Evolutionary conservation across 2,113 vertebrate genomes (phyloP), one percentile per base, ranked within the genome.

Genomic region (Cynoglossus semilaevis): DNA sequence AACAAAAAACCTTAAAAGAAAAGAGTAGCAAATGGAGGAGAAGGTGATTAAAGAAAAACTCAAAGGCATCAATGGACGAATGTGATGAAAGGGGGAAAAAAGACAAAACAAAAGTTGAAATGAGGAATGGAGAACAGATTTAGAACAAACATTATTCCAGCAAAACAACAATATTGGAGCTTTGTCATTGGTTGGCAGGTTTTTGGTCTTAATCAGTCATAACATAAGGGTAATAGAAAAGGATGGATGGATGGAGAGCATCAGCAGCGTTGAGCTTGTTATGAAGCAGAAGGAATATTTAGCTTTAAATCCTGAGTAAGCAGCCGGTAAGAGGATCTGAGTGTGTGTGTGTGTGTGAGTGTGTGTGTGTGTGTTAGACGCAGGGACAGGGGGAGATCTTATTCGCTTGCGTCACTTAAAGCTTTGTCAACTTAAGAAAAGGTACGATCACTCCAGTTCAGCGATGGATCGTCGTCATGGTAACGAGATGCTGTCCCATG

Each of bases 241-340:
- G 22, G 15, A 11, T 17, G 1, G 10, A 22, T 16, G n/a, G 18
- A 34, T 29, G 11, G 41, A 17, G 63, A 12, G 46, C 22, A 40
- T 61, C 51, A 45, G 5, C 34, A 17, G 53, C 11, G 52, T 44
- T 74, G 70, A 72, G 74, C 65, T 80, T 46, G 55, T 71, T 59
- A 66, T 51, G 56, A 58, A 70, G 55, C 51, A 57, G 51, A 56
- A 61, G 50, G 72, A 81, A 79, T 70, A 81, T 76, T 85, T 80
- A 75, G 78, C 59, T 57, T 56, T 74, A 74, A 84, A 80, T 84
- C 84, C 81, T 73, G 63, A 22, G 52, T 84, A 83, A 83, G 79
- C 70, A 79, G 72, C 41, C 41, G 11, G 17, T 84, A 86, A 86
- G 76, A 84, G 84, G 84, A 84, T 86, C 41, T 37, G 51, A 37